A percentile compares a stretch with the other conserved stretches of the same genome.
Evolutionary conservation across 1,140 invertebrate genomes (phyloP).

Genomic region (Bathynomus jamesi): DNA sequence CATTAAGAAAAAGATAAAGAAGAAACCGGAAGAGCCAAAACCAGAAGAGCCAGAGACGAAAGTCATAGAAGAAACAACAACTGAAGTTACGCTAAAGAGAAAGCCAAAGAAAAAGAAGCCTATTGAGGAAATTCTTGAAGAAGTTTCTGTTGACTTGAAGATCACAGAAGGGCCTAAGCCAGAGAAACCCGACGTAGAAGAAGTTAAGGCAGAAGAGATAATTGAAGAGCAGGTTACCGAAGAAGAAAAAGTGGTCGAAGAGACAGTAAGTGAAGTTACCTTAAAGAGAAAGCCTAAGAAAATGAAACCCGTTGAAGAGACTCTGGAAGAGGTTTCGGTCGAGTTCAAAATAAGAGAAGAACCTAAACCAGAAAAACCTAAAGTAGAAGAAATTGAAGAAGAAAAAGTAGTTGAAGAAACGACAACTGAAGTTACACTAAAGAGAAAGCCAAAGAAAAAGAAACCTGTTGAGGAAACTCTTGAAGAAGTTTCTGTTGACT

Average conservation of each 20-base stretch:
- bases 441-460: slow-evolving; percentile 26
- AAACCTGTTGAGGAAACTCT: slow-evolving; percentile 3
- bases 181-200: slow-evolving; percentile 11
- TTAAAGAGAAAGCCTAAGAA: slow-evolving; percentile 27
- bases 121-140: slow-evolving; percentile 19
- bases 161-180: slow-evolving; percentile 6
- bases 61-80: slow-evolving; percentile 39
- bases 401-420: slow-evolving; percentile 46
- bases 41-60: slow-evolving; percentile 3
- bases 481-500: not conserved
- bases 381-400: slow-evolving; percentile 46
- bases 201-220: slow-evolving; percentile 11
- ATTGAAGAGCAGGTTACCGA: slow-evolving; percentile 8
- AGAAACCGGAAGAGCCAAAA: slow-evolving; percentile 5
- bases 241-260: slow-evolving; percentile 23
- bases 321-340: slow-evolving; percentile 2
- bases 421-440: slow-evolving; percentile 23
- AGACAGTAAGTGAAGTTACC: slow-evolving; percentile 3
- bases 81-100: slow-evolving; percentile 39
- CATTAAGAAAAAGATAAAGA: slow-evolving; percentile 29
- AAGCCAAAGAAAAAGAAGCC: slow-evolving; percentile 41
- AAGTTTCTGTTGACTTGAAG: slow-evolving; percentile 9
- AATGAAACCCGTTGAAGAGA: slow-evolving; percentile 5
- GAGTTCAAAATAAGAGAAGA: slow-evolving; percentile 41
- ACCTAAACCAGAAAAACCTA: slow-evolving; percentile 35